Evolutionary conservation across 2,888 invertebrate species (phyloP).

Genomic region (Ferrisia virgata): DNA sequence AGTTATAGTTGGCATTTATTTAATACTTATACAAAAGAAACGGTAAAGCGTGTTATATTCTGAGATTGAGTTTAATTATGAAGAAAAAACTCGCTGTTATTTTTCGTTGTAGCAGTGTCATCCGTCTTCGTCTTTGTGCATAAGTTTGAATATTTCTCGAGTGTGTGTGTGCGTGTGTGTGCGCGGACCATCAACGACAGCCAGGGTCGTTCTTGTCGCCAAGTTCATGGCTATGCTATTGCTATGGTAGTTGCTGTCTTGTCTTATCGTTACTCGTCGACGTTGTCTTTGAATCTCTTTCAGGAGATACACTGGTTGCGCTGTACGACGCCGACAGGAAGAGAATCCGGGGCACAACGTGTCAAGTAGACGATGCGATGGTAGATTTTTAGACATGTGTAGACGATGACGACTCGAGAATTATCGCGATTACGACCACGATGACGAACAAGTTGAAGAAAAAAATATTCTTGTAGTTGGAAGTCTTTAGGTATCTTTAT

Average conservation of each 20-base stretch:
- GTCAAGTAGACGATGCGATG: too few species aligned
- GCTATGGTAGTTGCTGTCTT: too few species aligned
- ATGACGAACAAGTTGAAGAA: not conserved
- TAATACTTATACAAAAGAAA: not conserved
- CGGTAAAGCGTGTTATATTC: not conserved
- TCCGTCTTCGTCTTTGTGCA: not conserved
- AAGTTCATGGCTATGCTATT: not conserved
- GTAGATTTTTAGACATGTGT: not conserved
- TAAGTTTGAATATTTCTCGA: not conserved
- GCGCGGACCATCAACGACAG: not conserved
- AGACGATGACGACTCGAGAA: not conserved
- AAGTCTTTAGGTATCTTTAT: too few species aligned
- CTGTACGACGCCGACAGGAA: too few species aligned
- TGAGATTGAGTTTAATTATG: not conserved
- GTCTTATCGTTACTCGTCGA: too few species aligned
- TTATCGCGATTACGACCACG: not conserved
- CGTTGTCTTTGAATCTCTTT: too few species aligned
- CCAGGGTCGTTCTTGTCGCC: not conserved
- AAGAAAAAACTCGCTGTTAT: conserved; percentile 1
- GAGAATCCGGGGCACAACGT: not conserved
- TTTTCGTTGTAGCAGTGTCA: not conserved
- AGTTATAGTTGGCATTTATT: too few species aligned
- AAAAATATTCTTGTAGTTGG: not conserved
- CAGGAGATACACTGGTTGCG: too few species aligned
- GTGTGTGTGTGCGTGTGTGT: too few species aligned